These are phyloP conservation scores for Cydia fagiglandana DNA, from an alignment of 1,140 invertebrate species.

Conservation along the genomic window DNA sequence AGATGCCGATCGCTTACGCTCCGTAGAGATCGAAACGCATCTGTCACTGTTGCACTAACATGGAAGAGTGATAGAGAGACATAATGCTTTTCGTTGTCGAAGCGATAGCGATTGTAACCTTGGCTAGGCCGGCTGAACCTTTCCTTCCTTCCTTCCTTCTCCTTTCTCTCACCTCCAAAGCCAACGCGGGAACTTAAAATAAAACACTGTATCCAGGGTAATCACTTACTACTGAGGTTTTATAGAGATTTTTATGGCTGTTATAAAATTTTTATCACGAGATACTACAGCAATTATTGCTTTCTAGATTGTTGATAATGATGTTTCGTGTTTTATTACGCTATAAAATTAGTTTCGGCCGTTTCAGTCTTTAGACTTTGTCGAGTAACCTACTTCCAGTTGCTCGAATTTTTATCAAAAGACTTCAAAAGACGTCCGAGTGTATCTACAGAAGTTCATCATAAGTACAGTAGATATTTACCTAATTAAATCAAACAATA, in stretches of 20 bases:
- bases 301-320: constrained; percentile 30
- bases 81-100: too few relatives aligned
- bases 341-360: constrained; percentile 20
- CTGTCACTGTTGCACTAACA: too few relatives aligned
- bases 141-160: too few relatives aligned
- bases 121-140: too few relatives aligned
- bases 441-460: too few relatives aligned
- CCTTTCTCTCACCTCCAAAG: background rate
- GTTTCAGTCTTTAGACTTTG: constrained; percentile 16
- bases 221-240: constrained; percentile 31
- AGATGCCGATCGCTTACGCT: too few relatives aligned
- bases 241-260: constrained; percentile 29
- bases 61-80: too few relatives aligned
- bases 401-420: background rate
- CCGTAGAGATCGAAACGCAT: too few relatives aligned
- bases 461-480: background rate
- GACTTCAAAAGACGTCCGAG: background rate
- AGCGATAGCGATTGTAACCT: too few relatives aligned
- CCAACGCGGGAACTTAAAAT: background rate
- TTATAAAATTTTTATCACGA: constrained; percentile 30
- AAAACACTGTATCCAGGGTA: constrained; percentile 12
- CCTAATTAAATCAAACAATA: too few relatives aligned
- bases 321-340: constrained; percentile 29
- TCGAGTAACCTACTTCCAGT: background rate
- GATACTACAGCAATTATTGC: constrained; percentile 29